Evolutionary conservation across 2,113 vertebrate genomes (phyloP), one percentile per base, ranked within the genome.

Genomic region (Hydropotes inermis): DNA sequence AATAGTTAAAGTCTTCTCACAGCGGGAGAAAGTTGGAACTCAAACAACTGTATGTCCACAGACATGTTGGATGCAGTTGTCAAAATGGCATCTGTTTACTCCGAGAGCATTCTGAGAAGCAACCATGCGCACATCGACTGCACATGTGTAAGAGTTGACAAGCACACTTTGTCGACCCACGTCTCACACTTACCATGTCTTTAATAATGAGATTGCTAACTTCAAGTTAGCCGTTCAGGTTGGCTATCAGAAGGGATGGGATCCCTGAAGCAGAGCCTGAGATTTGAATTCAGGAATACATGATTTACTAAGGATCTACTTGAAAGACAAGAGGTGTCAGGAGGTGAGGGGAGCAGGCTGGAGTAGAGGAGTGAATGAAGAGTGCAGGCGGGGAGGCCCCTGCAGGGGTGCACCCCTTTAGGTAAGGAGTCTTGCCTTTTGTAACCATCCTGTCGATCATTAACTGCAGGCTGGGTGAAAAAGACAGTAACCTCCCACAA

Each of bases 91-190:
- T 60, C 61, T 85, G 3, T 60, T 91, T 81, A 76, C 67, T 74
- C 91, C 19, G 23, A 27, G 60, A 91, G 79, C 87, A 0, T 45
- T 21, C 61, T 30, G n/a, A 96, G 39, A 93, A 96, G 91, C 89
- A 30, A 25, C 33, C 13, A 15, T 3, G 10, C 6, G 2, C 60
- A 70, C 28, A 33, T 50, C 19, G 9, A 21, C 45, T 9, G 6
- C 30, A 4, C 1, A 11, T n/a, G 43, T 8, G 7, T 2, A 52
- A 27, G 55, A 50, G 86, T 39, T 39, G 36, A 25, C 2, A 1
- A 47, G 36, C 5, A 25, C 12, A 15, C 27, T 45, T 60, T 90
- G 74, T 67, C 0, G 0, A 47, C 2, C 0, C 23, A 16, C 12
- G 50, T 95, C 79, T 55, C 57, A 7, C 58, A 19, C 13, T 54